Evolutionary conservation across 2,797 vertebrate genomes (phyloP).

Genomic region (Setipinna tenuifilis): DNA sequence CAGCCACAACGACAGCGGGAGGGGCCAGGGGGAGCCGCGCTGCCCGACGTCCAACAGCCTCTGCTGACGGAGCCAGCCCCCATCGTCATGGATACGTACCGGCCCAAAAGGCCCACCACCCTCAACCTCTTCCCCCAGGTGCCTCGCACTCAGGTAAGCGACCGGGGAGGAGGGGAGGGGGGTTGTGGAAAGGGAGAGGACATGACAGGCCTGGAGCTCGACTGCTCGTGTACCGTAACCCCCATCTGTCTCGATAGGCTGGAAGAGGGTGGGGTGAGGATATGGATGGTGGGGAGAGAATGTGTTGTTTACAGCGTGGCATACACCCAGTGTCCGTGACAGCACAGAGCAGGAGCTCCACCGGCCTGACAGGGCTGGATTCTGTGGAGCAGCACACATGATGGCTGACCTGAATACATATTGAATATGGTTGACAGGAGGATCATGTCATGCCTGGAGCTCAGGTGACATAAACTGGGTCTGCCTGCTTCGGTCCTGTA

Average conservation of each 20-base stretch:
- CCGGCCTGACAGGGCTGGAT: background rate
- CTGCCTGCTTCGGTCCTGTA: background rate
- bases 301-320: conserved; percentile 11
- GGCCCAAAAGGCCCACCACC: conserved; percentile 94
- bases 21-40: conserved; percentile 59
- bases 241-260: background rate
- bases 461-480: background rate
- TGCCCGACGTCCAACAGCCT: conserved; percentile 60
- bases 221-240: conserved; percentile 21
- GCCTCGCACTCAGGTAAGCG: conserved; percentile 90
- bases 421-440: background rate
- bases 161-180: conserved; percentile 12
- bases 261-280: background rate
- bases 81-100: conserved; percentile 87
- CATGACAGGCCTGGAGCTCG: background rate
- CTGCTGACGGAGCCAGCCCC: conserved; percentile 59
- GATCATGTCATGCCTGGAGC: background rate
- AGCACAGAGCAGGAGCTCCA: background rate
- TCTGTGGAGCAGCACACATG: background rate
- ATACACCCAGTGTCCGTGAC: background rate
- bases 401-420: conserved; percentile 23
- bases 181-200: conserved; percentile 3
- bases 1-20: conserved; percentile 49
- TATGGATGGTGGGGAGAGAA: background rate
- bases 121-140: conserved; percentile 95